phyloP scores from a whole-genome alignment of 2,797 vertebrate species.

The Lophotriccus pileatus region DNA sequence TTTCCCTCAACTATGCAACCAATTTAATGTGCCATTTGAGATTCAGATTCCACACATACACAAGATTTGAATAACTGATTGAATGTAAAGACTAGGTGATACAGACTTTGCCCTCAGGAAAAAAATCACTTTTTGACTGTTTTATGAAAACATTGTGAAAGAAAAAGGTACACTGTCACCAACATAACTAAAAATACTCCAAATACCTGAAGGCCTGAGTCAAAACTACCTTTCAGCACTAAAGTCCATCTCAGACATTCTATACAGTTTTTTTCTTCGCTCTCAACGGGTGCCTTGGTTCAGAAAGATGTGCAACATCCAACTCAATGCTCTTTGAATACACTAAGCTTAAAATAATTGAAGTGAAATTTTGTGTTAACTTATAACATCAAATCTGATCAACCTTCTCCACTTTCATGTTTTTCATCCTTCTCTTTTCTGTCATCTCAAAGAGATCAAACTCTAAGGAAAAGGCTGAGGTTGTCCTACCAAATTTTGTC shows the following conservation, averaged over 20 bases:
- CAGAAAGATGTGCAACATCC: not conserved
- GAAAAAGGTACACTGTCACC: not conserved
- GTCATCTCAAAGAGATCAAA: not conserved
- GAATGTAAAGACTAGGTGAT: not conserved
- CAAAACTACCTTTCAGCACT: not conserved
- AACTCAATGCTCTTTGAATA: not conserved
- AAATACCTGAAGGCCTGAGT: not conserved
- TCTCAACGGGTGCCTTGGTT: not conserved
- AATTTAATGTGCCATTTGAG: conserved; percentile 61
- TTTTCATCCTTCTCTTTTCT: not conserved
- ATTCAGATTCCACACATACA: conserved; percentile 18
- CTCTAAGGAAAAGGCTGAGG: not conserved
- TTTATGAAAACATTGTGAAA: not conserved
- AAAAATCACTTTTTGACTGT: not conserved
- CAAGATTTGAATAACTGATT: conserved; percentile 42
- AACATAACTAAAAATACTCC: fast-evolving
- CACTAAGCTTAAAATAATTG: not conserved
- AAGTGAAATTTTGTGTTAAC: not conserved
- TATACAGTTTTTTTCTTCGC: not conserved
- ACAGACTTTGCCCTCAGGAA: not conserved
- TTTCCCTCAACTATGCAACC: conserved; percentile 50
- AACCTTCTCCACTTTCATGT: not conserved
- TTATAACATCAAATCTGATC: not conserved
- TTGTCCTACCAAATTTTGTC: not conserved
- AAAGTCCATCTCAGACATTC: not conserved